These are phyloP conservation scores for Empis stercorea DNA, from an alignment of 2,888 invertebrate species.

Conservation along the genomic window DNA sequence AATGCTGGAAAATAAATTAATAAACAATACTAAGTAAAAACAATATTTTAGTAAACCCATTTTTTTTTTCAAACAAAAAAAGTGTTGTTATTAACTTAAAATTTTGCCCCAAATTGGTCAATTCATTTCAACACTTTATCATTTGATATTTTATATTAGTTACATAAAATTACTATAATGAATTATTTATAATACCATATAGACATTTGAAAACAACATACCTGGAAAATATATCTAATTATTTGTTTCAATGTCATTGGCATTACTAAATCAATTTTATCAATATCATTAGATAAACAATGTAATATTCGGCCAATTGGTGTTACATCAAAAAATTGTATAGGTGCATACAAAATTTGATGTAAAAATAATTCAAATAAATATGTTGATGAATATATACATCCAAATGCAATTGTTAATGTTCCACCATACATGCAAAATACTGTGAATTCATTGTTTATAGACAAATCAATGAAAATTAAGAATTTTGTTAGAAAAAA, in stretches of 20 bases:
- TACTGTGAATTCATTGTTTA: conserved; percentile 13
- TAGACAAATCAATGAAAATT: neutral
- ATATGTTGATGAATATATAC: conserved; percentile 25
- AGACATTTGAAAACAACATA: conserved; percentile 18
- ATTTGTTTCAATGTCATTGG: conserved; percentile 28
- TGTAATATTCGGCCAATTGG: conserved; percentile 50
- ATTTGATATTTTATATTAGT: too few relatives aligned
- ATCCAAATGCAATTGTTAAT: conserved; percentile 26
- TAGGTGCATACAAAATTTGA: conserved; percentile 41
- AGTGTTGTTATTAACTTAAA: too few relatives aligned
- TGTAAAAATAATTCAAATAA: conserved; percentile 34
- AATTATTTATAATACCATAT: too few relatives aligned
- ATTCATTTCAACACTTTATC: too few relatives aligned
- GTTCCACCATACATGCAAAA: conserved; percentile 30
- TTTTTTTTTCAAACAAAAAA: too few relatives aligned
- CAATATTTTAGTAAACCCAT: too few relatives aligned
- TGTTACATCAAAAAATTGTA: conserved; percentile 48
- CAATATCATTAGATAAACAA: conserved; percentile 45
- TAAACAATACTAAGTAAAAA: conserved; percentile 25
- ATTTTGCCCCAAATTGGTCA: too few relatives aligned
- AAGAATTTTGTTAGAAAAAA: neutral
- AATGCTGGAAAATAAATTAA: conserved; percentile 46
- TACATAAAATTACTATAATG: too few relatives aligned
- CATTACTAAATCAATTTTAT: conserved; percentile 41
- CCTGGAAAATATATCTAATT: conserved; percentile 23